Base-by-base conservation (phyloP, 2,888 invertebrate species). In the Tinea trinotella region DNA sequence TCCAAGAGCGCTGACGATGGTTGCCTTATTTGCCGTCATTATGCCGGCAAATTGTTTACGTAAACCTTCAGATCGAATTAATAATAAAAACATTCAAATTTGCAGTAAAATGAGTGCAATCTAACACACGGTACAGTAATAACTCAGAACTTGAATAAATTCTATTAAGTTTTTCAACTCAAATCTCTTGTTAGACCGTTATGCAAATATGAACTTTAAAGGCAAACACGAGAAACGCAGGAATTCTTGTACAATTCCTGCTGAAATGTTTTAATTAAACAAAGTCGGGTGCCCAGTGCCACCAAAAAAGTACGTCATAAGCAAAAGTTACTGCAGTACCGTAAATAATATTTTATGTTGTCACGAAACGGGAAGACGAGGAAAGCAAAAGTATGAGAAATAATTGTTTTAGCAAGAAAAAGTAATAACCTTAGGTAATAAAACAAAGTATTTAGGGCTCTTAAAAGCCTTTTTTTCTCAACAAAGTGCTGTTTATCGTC, bases 311-410 rank as follows among this genome's bases (percentile, higher is more conserved):
- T 19, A 50, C 13, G 50, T 50, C 50, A 24, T 50, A 40, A 53
- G 15, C 22, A 40, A 36, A 53, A 40, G 52, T 55, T 54, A 56
- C 55, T 56, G 57, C 55, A 57, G 54, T 46, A 55, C 56, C 55
- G 57, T 59, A 60, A 60, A 60, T 60, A 57, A 58, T 59, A 56
- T 56, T 56, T 60, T 58, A 59, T 57, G 56, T 58, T 56, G 58
- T 58, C 57, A 57, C 57, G 56, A 50, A 53, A 34, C 17, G 35
- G 17, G 17, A 20, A 15, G 34, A 53, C 18, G 34, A 19, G 18
- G 15, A 40, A 52, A 3, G 22, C 30, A 35, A 19, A 52, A 36
- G 53, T 53, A 53, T 40, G 53, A 53, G 53, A 53, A 53, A 53
- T 53, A 53, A 53, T 53, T 53, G 53, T 49, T 48, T 48, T 48